Evolutionary conservation across 2,888 invertebrate genomes (phyloP), one percentile per base, ranked within the genome.

Genomic region (Ophion slaviceki): DNA sequence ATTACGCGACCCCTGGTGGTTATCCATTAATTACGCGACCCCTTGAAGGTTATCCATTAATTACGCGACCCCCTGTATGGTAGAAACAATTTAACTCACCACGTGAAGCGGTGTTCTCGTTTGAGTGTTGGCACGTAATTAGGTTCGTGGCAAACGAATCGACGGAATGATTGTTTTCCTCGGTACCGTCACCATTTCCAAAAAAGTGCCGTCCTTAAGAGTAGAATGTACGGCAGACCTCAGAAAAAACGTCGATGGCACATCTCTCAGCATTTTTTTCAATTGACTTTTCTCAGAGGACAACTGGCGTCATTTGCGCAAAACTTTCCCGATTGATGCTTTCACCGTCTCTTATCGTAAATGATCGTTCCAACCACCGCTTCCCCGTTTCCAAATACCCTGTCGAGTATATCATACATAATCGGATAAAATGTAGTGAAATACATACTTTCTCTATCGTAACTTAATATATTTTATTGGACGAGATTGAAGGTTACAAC

Each of bases 311-410:
- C 64, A 24, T 36, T 59, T 36, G 59, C 36, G 61, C 4, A n/a
- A 14, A 71, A 59, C 11, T 20, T 14, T 78, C 78, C 11, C 28
- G 32, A 59, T 78, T 67, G 20, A 53, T 78, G 57, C 78, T 78
- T n/a, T 67, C 78, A 78, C 68, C 47, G 47, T 78, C 53, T 78
- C 47, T 78, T 28, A 68, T 78, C 36, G 5, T 57, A 36, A 68
- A 68, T 14, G 57, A 78, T 17, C 66, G 78, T 57, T 68, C 17
- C 28, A 78, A 67, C 28, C 68, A 68, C 20, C 20, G 53, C 57
- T 78, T 68, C 40, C 78, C 78, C n/a, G 68, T 78, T 68, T 78
- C 78, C 28, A 78, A 68, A 67, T 57, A 67, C 20, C n/a, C 77
- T 77, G 67, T 45, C 45, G 6, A 45, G 20, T 8, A 61, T 20